phyloP scores from a whole-genome alignment of 2,797 vertebrate genomes.

The Cyclura pinguis region DNA sequence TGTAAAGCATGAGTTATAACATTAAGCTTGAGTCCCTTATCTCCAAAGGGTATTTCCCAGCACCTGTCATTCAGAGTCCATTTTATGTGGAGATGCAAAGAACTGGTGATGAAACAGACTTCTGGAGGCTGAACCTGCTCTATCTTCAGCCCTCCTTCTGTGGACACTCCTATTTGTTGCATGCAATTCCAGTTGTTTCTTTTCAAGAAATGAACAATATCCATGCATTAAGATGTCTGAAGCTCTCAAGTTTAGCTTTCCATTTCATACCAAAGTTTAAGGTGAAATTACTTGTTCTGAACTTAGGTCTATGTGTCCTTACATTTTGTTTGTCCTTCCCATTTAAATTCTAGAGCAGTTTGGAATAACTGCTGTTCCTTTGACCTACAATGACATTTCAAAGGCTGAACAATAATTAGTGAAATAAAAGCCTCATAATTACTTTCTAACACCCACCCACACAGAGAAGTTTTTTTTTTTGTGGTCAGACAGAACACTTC shows the following conservation, averaged over 20 bases:
- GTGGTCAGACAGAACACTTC: conserved; percentile 57
- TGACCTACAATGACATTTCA: conserved; percentile 78
- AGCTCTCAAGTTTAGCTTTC: conserved; percentile 43
- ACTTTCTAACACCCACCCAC: conserved; percentile 71
- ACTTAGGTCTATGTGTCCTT: conserved; percentile 57
- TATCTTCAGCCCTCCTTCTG: background rate
- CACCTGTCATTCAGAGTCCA: background rate
- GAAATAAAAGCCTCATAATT: conserved; percentile 78
- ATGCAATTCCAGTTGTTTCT: background rate
- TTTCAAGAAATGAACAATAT: background rate
- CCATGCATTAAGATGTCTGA: conserved; percentile 26
- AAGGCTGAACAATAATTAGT: conserved; percentile 78
- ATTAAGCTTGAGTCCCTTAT: too few relatives aligned
- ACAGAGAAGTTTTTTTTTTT: conserved; percentile 48
- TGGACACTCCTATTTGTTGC: background rate
- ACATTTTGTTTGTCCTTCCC: conserved; percentile 52
- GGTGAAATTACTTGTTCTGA: conserved; percentile 56
- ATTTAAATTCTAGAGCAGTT: conserved; percentile 74
- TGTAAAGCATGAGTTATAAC: background rate
- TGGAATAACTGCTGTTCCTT: conserved; percentile 70
- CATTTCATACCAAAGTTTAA: conserved; percentile 45
- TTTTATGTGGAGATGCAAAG: background rate
- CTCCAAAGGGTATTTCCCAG: background rate
- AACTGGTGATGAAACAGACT: background rate
- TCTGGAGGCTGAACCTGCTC: background rate